Base-by-base conservation (phyloP, 2,113 vertebrate genomes). In the Merops nubicus region DNA sequence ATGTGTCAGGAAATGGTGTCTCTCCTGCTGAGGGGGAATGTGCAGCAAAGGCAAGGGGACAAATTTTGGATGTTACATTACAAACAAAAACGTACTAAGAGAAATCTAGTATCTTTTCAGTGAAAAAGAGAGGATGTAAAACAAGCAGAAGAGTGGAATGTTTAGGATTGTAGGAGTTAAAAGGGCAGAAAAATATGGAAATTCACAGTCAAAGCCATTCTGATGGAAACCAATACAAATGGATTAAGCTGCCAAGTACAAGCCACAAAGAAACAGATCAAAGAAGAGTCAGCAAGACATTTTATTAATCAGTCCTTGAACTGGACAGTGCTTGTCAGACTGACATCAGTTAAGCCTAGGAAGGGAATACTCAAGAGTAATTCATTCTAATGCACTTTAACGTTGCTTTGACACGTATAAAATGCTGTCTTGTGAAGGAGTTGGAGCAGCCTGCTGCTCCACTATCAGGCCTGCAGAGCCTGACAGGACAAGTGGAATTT, bases 361-460 rank as follows among this genome's bases (percentile, higher is more conserved):
- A 81, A 91, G 65, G 75, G 82, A 93, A 77, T 51, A 80, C 70
- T 94, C 68, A 7, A 50, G 67, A 90, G 85, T 63, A 95, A 60
- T 93, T 95, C 56, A 57, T 91, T 72, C 38, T 33, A 78, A 86
- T 69, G 79, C 53, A 78, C 76, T 79, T 93, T 77, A 76, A n/a
- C 56, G 2, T 63, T 43, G 64, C 54, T 72, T 40, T 42, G 85
- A 64, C 5, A 2, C 48, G 26, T 68, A 72, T 23, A 78, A 90
- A 94, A 74, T 25, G 50, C 68, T 22, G 7, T 56, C 21, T 69
- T 47, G 7, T 5, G 9, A 93, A 91, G 85, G 57, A 51, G 47
- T 25, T 4, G 6, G 96, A 95, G 95, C 96, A 96, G 94, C 96
- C 96, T 84, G 92, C 96, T 92, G 79, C 92, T 88, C 94, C 26